Evolutionary conservation across 2,797 vertebrate species (phyloP).

Genomic region (Astyanax mexicanus): DNA sequence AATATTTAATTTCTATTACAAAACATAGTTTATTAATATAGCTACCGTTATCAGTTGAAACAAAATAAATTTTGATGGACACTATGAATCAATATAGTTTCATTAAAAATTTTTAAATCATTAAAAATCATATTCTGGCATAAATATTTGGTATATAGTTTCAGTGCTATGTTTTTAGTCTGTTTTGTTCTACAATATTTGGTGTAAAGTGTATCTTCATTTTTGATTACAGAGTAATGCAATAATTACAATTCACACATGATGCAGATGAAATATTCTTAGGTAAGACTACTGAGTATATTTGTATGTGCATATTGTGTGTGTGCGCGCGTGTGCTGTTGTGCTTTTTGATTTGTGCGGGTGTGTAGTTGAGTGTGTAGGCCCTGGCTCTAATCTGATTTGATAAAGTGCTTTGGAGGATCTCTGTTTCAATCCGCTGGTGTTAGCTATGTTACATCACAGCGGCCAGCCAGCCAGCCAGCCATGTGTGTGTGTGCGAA

Average conservation of each 20-base stretch:
- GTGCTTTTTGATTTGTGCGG: constrained; percentile 36
- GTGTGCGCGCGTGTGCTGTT: background rate
- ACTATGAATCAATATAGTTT: too few species aligned
- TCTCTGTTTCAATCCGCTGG: constrained; percentile 71
- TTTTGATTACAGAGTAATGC: too few species aligned
- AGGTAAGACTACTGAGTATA: background rate
- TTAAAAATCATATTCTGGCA: too few species aligned
- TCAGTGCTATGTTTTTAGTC: too few species aligned
- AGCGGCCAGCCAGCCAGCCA: constrained; percentile 39
- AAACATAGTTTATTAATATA: too few species aligned
- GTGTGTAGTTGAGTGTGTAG: constrained; percentile 55
- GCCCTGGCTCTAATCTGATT: constrained; percentile 76
- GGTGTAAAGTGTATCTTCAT: background rate
- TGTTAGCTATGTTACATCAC: constrained; percentile 76
- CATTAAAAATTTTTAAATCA: too few species aligned
- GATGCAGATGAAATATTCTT: background rate
- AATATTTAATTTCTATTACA: too few species aligned
- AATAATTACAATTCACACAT: background rate
- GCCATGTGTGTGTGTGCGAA: constrained; percentile 10
- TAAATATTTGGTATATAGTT: too few species aligned
- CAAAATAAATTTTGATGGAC: too few species aligned
- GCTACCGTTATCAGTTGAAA: too few species aligned
- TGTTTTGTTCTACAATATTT: background rate
- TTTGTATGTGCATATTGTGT: background rate
- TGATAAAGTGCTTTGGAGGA: constrained; percentile 73